Conservation (phyloP, 2,888 invertebrate species). For the Corbicula japonica region DNA sequence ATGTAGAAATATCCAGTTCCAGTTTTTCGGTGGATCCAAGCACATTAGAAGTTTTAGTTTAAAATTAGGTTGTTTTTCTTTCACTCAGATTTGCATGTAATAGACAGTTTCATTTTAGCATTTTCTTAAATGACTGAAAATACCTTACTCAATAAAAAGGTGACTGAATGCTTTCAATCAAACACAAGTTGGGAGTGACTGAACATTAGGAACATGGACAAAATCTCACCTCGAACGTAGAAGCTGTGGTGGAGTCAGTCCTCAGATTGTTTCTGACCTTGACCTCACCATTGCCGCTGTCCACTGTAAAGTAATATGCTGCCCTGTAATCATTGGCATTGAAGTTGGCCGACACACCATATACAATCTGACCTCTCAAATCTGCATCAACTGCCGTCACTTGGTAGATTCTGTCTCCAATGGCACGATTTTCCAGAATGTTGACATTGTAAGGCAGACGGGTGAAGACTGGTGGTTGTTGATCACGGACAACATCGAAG, state of each 20-base stretch:
- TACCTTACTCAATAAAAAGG: too few species aligned
- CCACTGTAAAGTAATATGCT: slow-evolving; percentile 79
- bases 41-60: too few species aligned
- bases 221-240: slow-evolving; percentile 39
- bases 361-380: slow-evolving; percentile 69
- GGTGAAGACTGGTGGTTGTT: slow-evolving; percentile 67
- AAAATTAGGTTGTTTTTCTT: too few species aligned
- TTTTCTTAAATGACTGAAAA: too few species aligned
- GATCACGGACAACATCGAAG: slow-evolving; percentile 67
- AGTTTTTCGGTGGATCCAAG: too few species aligned
- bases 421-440: slow-evolving; percentile 61
- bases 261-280: slow-evolving; percentile 73
- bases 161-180: too few species aligned
- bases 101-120: too few species aligned
- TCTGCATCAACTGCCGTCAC: slow-evolving; percentile 76
- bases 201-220: too few species aligned
- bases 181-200: too few species aligned
- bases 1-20: too few species aligned
- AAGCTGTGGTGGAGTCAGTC: slow-evolving; percentile 61
- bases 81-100: too few species aligned
- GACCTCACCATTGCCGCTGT: slow-evolving; percentile 69
- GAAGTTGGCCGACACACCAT: slow-evolving; percentile 67
- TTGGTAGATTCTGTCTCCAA: slow-evolving; percentile 60
- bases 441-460: slow-evolving; percentile 67
- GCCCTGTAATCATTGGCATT: slow-evolving; percentile 80